Conservation (phyloP, 2,888 invertebrate genomes). For the Horisme vitalbata region DNA sequence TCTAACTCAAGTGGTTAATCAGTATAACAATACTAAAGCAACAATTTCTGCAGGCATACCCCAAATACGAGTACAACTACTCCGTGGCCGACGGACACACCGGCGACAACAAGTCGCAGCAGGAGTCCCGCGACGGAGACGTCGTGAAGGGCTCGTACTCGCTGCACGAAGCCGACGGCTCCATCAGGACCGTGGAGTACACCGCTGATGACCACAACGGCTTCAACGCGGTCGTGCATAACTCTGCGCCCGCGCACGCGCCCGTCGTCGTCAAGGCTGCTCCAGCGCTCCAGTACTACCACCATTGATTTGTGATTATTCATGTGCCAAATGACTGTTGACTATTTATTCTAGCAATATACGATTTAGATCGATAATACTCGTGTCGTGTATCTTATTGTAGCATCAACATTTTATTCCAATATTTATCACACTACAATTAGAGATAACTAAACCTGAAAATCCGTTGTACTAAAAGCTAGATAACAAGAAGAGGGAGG, state of each 20-base stretch:
- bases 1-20: not conserved
- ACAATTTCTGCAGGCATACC: constrained; percentile 54
- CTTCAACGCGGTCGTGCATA: constrained; percentile 68
- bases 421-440: too few species aligned
- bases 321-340: constrained; percentile 35
- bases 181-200: constrained; percentile 80
- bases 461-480: too few species aligned
- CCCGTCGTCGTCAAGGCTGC: constrained; percentile 53
- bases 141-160: constrained; percentile 81
- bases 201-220: constrained; percentile 79
- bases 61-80: constrained; percentile 79
- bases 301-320: constrained; percentile 43
- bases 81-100: constrained; percentile 81
- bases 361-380: constrained; percentile 30
- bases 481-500: too few species aligned
- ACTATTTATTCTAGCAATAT: constrained; percentile 54
- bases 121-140: constrained; percentile 79
- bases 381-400: too few species aligned
- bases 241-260: constrained; percentile 57
- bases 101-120: constrained; percentile 82
- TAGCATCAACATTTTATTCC: too few species aligned
- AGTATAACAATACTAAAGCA: constrained; percentile 1
- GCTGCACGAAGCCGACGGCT: constrained; percentile 80
- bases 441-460: too few species aligned
- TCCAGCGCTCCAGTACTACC: constrained; percentile 58